Conservation (phyloP, 53 echinoderm and acorn worm species). For the Stichopus horrens region DNA sequence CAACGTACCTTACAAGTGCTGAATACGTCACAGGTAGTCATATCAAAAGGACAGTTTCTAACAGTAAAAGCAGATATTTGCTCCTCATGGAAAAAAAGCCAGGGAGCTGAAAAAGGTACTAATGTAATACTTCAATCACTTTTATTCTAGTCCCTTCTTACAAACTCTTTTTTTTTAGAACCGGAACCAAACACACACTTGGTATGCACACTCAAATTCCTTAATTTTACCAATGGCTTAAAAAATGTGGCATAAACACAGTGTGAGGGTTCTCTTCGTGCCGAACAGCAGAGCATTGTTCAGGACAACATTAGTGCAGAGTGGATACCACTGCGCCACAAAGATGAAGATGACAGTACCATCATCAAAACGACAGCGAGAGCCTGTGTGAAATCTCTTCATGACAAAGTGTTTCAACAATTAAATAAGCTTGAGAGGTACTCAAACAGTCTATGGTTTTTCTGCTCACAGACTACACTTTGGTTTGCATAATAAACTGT, state of each 20-base stretch:
- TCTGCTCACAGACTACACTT: too few species aligned
- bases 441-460: too few species aligned
- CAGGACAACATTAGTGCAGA: constrained; percentile 44
- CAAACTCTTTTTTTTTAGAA: too few species aligned
- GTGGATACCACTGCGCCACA: constrained; percentile 43
- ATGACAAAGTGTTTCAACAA: constrained; percentile 41
- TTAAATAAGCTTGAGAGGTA: constrained; percentile 29
- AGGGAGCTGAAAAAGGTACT: too few species aligned
- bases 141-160: too few species aligned
- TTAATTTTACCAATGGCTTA: constrained; percentile 41
- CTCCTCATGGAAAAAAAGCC: constrained; percentile 11
- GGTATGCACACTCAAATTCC: not conserved
- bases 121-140: too few species aligned
- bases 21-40: too few species aligned
- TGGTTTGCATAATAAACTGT: too few species aligned
- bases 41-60: not conserved
- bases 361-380: constrained; percentile 28
- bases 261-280: constrained; percentile 37
- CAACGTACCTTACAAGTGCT: too few species aligned
- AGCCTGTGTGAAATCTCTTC: constrained; percentile 28
- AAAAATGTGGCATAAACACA: constrained; percentile 38
- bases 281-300: constrained; percentile 23
- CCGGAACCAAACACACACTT: too few species aligned
- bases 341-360: constrained; percentile 39
- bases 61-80: constrained; percentile 12